Evolutionary conservation across 2,113 vertebrate genomes (phyloP).

Genomic region (Galeopterus variegatus): DNA sequence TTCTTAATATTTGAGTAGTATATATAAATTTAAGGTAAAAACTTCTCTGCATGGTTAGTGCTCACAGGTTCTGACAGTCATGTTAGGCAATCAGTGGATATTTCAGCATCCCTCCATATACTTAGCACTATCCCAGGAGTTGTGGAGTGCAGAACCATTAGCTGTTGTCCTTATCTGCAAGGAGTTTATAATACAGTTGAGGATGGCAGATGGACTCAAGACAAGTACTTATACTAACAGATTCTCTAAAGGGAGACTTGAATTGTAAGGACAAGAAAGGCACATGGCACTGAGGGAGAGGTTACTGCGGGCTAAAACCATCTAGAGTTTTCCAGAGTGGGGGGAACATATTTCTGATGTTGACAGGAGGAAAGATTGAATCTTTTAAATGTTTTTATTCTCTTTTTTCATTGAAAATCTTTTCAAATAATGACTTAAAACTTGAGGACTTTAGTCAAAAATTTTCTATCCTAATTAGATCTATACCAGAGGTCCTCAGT

Average conservation of each 20-base stretch:
- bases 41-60: not conserved
- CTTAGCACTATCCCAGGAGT: not conserved
- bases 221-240: not conserved
- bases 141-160: not conserved
- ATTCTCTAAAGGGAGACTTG: not conserved
- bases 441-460: not conserved
- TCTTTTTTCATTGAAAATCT: not conserved
- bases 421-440: not conserved
- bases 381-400: slow-evolving; percentile 13
- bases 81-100: not conserved
- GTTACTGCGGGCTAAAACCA: not conserved
- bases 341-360: not conserved
- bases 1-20: not conserved
- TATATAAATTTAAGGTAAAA: not conserved
- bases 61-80: not conserved
- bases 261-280: not conserved
- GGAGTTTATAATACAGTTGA: not conserved
- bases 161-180: not conserved
- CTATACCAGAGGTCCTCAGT: not conserved
- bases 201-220: not conserved
- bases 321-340: not conserved
- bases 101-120: not conserved
- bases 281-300: not conserved
- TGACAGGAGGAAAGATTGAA: not conserved
- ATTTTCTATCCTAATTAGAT: not conserved